Percentiles rank a stretch among this genome's conserved stretches.
Evolutionary conservation across 2,888 invertebrate genomes (phyloP).

Genomic region (Cephus nigrinus): DNA sequence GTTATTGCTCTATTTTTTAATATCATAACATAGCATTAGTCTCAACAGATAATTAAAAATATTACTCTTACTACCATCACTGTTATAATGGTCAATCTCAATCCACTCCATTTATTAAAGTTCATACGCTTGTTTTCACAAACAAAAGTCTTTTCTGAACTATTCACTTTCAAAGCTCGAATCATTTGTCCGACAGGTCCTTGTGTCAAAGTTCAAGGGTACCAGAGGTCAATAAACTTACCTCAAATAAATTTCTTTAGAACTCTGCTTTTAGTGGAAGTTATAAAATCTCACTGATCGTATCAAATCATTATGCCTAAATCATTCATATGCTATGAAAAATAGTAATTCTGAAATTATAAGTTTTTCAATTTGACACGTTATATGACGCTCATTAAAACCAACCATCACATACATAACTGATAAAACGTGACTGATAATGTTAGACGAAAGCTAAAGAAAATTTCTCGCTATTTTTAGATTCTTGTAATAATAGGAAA

Average conservation of each 20-base stretch:
- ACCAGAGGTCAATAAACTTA: not conserved
- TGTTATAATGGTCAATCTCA: not conserved
- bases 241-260: not conserved
- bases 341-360: not conserved
- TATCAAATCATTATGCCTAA: not conserved
- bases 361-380: not conserved
- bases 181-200: not conserved
- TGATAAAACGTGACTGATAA: not conserved
- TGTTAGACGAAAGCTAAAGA: not conserved
- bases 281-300: not conserved
- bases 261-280: not conserved
- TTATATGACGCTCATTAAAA: not conserved
- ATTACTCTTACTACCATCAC: not conserved
- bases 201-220: not conserved
- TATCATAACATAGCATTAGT: not conserved
- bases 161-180: not conserved
- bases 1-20: not conserved
- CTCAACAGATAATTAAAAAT: constrained; percentile 12
- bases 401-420: not conserved
- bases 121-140: not conserved
- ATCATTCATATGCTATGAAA: not conserved
- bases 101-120: not conserved
- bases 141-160: not conserved
- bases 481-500: not conserved
- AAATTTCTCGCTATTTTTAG: not conserved